These are phyloP conservation scores for Sycophila texana DNA, from an alignment of 2,888 invertebrate species.

Conservation along the genomic window DNA sequence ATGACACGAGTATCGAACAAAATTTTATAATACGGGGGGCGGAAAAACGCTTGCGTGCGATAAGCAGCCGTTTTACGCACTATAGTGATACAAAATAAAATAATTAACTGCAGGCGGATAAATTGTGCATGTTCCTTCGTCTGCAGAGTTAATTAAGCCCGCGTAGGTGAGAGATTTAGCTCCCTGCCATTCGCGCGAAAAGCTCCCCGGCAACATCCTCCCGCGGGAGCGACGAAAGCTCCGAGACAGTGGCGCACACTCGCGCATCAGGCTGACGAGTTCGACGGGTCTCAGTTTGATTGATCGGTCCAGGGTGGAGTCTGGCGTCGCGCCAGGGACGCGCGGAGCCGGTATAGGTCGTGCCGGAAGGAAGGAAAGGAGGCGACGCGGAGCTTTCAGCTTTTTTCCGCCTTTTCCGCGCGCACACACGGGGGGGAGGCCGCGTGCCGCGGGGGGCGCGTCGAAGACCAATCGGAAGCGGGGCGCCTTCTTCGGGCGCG, in stretches of 20 bases:
- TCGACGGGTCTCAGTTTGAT: constrained; percentile 63
- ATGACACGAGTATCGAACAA: no score
- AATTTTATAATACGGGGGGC: no score
- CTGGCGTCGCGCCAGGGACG: constrained; percentile 55
- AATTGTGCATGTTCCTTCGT: no score
- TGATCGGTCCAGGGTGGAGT: constrained; percentile 70
- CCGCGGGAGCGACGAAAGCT: background rate
- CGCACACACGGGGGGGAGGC: constrained; percentile 21
- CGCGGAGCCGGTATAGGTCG: constrained; percentile 5
- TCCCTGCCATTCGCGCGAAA: constrained; percentile 20
- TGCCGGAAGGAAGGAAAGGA: constrained; percentile 16
- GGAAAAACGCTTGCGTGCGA: no score
- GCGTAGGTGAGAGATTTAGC: background rate
- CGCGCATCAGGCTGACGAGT: constrained; percentile 37
- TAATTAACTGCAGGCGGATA: no score
- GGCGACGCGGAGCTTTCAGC: background rate
- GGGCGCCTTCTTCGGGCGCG: constrained; percentile 67
- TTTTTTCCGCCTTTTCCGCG: constrained; percentile 38
- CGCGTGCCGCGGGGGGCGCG: constrained; percentile 54
- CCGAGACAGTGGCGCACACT: constrained; percentile 27
- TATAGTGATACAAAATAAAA: no score
- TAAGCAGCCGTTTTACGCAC: no score
- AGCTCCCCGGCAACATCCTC: constrained; percentile 7
- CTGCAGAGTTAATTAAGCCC: no score
- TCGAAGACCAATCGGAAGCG: constrained; percentile 74